phyloP scores from a whole-genome alignment of 2,888 invertebrate species.

The Ethmia dodecea region DNA sequence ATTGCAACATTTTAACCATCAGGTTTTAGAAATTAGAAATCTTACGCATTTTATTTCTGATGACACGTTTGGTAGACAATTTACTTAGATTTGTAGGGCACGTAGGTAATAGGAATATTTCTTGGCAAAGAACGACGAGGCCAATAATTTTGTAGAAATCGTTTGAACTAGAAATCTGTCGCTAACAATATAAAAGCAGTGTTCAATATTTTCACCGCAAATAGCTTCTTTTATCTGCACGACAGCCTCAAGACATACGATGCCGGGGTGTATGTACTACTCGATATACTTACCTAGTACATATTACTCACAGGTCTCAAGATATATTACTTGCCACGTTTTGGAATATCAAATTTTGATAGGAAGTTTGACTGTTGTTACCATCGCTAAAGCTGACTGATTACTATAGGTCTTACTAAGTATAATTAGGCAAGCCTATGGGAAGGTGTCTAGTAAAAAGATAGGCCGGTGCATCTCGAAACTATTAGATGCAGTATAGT shows the following conservation, averaged over 20 bases:
- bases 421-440: neutral
- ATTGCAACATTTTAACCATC: too few species aligned
- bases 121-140: slow-evolving; percentile 29
- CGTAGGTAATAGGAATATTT: slow-evolving; percentile 12
- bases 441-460: neutral
- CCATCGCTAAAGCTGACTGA: too few species aligned
- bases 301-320: too few species aligned
- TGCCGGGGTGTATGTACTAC: too few species aligned
- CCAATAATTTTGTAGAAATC: slow-evolving; percentile 56
- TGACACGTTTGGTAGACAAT: neutral
- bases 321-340: too few species aligned
- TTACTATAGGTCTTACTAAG: too few species aligned
- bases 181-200: slow-evolving; percentile 33
- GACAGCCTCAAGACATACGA: slow-evolving; percentile 15
- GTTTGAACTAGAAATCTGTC: slow-evolving; percentile 27
- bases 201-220: slow-evolving; percentile 37
- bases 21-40: too few species aligned
- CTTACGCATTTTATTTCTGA: too few species aligned
- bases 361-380: too few species aligned
- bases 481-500: too few species aligned
- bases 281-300: too few species aligned
- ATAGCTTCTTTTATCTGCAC: slow-evolving; percentile 32
- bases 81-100: slow-evolving; percentile 18
- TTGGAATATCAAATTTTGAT: too few species aligned
- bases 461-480: neutral